Evolutionary conservation across 2,113 vertebrate genomes (phyloP), one percentile per base, ranked within the genome.

Genomic region (Rostratula benghalensis): DNA sequence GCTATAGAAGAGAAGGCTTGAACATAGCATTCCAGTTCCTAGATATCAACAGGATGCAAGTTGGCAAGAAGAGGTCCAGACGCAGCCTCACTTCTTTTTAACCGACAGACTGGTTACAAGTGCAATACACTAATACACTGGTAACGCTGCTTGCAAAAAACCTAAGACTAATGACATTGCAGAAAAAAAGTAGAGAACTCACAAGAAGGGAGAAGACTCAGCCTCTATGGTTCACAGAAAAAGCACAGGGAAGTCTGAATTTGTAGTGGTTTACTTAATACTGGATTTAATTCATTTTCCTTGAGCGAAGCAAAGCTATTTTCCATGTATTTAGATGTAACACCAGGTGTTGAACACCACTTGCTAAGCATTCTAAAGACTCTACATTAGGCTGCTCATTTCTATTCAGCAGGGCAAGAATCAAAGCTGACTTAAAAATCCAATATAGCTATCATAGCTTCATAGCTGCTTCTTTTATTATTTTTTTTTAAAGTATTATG

Each of bases 371-470:
- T 53, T 89, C 89, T 79, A 33, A 54, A 94, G 67, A 57, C 69
- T 83, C 53, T 45, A 76, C 45, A 37, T 75, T 85, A 57, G 54
- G 95, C 59, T 96, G 51, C 67, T 83, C 65, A 90, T 79, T 85
- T 84, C 84, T 89, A 37, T 76, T 93, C 39, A 78, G 68, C 67
- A 85, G 83, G 73, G 46, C 59, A 94, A 48, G 90, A 96, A 95
- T 96, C 68, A 95, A 92, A 88, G 93, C 76, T 83, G 83, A 94
- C 91, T 93, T 92, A 89, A 94, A 96, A 89, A 96, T 71, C 69
- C 90, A 91, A 90, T 89, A 91, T 70, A 76, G 77, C 78, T 81
- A 61, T 73, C 1, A 50, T 8, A 59, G 69, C 9, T 53, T 73
- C 1, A 50, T 7, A 57, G n/a, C 17, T 25, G 17, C 39, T 73